Conservation (phyloP, 1,140 invertebrate species). For the Caenorhabditis remanei region DNA sequence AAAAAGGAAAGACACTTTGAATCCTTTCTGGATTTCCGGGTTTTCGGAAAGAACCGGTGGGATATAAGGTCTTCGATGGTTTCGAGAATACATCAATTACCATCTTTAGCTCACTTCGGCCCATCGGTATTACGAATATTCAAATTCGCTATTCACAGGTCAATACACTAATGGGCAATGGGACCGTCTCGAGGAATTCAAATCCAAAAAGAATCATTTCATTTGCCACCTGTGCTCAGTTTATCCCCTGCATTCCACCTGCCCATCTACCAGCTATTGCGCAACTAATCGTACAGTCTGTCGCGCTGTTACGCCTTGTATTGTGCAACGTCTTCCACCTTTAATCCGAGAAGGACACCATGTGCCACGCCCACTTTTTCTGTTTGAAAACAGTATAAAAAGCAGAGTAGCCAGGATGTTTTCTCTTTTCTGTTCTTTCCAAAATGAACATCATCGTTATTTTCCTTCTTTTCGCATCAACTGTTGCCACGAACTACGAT, state of each 20-base stretch:
- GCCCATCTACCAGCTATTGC: slow-evolving; percentile 32
- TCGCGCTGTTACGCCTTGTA: neutral
- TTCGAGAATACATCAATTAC: no score
- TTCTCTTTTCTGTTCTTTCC: neutral
- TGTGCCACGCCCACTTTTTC: neutral
- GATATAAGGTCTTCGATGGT: no score
- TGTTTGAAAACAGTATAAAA: slow-evolving; percentile 36
- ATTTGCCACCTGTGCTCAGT: slow-evolving; percentile 37
- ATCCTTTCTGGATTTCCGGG: neutral
- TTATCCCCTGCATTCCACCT: slow-evolving; percentile 36
- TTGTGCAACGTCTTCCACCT: slow-evolving; percentile 2
- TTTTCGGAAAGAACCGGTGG: neutral
- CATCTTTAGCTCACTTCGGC: no score
- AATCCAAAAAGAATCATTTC: neutral
- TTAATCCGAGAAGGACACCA: slow-evolving; percentile 1
- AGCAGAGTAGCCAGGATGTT: neutral
- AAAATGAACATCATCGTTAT: neutral
- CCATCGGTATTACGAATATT: no score
- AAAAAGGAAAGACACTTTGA: neutral
- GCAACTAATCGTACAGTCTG: slow-evolving; percentile 9
- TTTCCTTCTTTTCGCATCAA: neutral
- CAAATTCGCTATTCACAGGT: no score
- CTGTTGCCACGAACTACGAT: neutral
- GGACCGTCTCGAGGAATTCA: neutral
- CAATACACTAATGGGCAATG: no score